Base-by-base conservation (phyloP, 1,140 invertebrate genomes). In the Ericerus pela region DNA sequence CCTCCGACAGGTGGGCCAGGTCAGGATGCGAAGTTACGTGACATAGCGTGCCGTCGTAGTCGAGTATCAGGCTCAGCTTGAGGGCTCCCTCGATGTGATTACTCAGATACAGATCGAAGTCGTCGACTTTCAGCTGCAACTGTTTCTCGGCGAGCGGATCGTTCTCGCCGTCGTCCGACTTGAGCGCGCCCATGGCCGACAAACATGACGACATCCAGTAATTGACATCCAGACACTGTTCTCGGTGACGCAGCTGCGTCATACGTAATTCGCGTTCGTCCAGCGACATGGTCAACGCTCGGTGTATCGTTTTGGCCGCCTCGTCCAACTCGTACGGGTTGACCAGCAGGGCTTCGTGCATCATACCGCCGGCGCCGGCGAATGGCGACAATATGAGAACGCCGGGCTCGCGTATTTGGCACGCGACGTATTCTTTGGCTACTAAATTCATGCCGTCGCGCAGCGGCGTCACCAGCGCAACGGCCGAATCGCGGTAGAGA, bases 381-480 rank as follows among this genome's bases (percentile, higher is more conserved):
- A 94, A 92, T 0, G 88, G 87, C 1, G 87, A 91, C 2, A 94
- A 79, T 38, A 94, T 86, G 4, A 94, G 68, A 0, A 94, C 88
- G 6, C 89, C 89, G 0, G 88, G 86, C 12, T 79, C 79, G 59
- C 88, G 87, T 8, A 90, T 90, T 69, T 92, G 88, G 65, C 88
- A 92, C 4, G 88, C 88, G 1, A 92, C 88, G 64, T 89, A 93
- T 68, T 94, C 89, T 69, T 94, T 93, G 4, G 88, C 88, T 0
- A 93, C 88, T 33, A 92, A 72, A 70, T 91, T 92, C 88, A 92
- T 91, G 41, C 89, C 89, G 67, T 93, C 89, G 38, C 88, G 71
- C 0, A 92, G 68, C 0, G 88, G 88, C 0, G 88, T 91, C 0
- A 93, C 88, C 16, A 92, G 68, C 18, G 84, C 86, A 0, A 94